phyloP scores from a whole-genome alignment of 2,888 invertebrate genomes.

The Orthosia cruda region DNA sequence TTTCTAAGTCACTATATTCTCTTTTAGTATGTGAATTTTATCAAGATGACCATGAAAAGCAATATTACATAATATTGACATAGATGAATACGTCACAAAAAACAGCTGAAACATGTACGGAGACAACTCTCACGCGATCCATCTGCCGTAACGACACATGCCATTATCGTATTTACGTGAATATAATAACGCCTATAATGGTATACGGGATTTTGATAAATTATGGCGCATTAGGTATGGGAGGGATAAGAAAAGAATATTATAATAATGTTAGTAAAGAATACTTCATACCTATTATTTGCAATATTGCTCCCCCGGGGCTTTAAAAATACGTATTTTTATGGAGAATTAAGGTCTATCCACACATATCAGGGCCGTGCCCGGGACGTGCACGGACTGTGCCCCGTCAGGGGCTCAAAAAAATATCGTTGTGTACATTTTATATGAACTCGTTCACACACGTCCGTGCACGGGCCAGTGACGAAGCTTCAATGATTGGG shows the following conservation, averaged over 20 bases:
- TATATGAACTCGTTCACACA: too few species aligned
- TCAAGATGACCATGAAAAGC: conserved; percentile 10
- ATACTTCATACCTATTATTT: neutral
- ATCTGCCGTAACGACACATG: conserved; percentile 56
- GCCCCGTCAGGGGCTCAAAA: too few species aligned
- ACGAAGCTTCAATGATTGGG: too few species aligned
- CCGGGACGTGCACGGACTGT: too few species aligned
- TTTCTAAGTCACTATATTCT: neutral
- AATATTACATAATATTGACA: conserved; percentile 4
- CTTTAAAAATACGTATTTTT: too few species aligned
- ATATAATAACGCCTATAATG: conserved; percentile 58
- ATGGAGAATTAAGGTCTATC: too few species aligned
- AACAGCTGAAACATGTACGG: conserved; percentile 14
- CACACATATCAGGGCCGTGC: too few species aligned
- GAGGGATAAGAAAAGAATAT: conserved; percentile 15
- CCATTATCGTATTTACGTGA: conserved; percentile 64
- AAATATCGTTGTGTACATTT: too few species aligned
- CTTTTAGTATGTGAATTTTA: neutral
- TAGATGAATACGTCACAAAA: conserved; percentile 23
- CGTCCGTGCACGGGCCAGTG: too few species aligned
- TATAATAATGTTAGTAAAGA: conserved; percentile 9
- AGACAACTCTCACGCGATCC: conserved; percentile 50
- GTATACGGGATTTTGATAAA: conserved; percentile 55
- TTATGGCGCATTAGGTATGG: conserved; percentile 37
- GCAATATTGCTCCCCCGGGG: neutral